Conservation (phyloP, 2,113 vertebrate genomes). For the Ramphastos sulfuratus region DNA sequence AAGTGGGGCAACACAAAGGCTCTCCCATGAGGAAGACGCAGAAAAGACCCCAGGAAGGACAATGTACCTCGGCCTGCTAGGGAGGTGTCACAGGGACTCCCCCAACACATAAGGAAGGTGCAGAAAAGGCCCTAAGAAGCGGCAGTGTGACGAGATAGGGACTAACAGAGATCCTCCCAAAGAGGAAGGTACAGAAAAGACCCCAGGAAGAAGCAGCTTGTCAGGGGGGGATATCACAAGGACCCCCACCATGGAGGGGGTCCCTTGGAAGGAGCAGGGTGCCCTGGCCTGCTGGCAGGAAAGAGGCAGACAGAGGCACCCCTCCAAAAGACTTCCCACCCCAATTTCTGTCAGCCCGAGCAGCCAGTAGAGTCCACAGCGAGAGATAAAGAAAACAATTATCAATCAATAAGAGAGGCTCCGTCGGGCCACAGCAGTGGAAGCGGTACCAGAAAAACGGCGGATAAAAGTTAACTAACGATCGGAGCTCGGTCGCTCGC, state of each 20-base stretch:
- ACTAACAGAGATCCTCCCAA: not conserved
- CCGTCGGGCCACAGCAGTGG: not conserved
- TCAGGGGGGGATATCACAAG: not conserved
- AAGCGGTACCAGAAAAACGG: not conserved
- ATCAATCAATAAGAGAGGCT: not conserved
- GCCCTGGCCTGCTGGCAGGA: not conserved
- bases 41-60: not conserved
- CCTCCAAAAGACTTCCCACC: not conserved
- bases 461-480: not conserved
- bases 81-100: not conserved
- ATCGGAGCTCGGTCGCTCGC: not conserved
- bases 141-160: not conserved
- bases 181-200: not conserved
- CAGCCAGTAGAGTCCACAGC: not conserved
- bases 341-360: not conserved
- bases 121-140: not conserved
- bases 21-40: fast-evolving
- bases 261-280: not conserved
- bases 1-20: not conserved
- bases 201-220: not conserved
- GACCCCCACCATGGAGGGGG: not conserved
- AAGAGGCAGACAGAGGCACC: not conserved
- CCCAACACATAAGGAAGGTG: not conserved
- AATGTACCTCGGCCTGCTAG: not conserved
- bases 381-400: not conserved